phyloP scores from a whole-genome alignment of 1,140 invertebrate species.

The Mercenaria mercenaria region DNA sequence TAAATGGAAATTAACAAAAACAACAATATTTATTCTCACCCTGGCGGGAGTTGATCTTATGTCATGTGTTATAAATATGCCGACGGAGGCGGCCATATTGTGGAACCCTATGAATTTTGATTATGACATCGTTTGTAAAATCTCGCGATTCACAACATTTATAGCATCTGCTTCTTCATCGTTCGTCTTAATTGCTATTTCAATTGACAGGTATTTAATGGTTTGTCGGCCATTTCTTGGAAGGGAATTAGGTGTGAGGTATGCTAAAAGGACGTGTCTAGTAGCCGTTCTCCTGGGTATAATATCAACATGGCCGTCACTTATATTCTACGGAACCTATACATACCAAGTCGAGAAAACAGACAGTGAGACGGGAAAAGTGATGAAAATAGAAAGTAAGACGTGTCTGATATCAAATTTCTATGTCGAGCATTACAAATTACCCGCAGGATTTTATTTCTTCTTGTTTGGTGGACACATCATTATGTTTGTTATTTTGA shows the following conservation, averaged over 20 bases:
- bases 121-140: slow-evolving; percentile 62
- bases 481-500: slow-evolving; percentile 62
- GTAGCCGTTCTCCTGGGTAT: slow-evolving; percentile 40
- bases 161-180: slow-evolving; percentile 37
- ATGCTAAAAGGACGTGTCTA: slow-evolving; percentile 48
- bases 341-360: not conserved
- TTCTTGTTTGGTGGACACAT: slow-evolving; percentile 53
- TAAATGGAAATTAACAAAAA: slow-evolving; percentile 61
- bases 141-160: slow-evolving; percentile 55
- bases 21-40: slow-evolving; percentile 55
- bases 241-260: slow-evolving; percentile 30
- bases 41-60: slow-evolving; percentile 52
- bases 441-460: slow-evolving; percentile 61
- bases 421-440: slow-evolving; percentile 51
- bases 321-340: slow-evolving; percentile 62
- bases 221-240: slow-evolving; percentile 56
- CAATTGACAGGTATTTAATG: slow-evolving; percentile 60
- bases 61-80: slow-evolving; percentile 62
- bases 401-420: slow-evolving; percentile 60
- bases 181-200: slow-evolving; percentile 56
- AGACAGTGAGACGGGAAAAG: not conserved
- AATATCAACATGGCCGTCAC: slow-evolving; percentile 49
- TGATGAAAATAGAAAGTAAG: slow-evolving; percentile 35
- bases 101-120: slow-evolving; percentile 55
- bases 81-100: slow-evolving; percentile 57